Evolutionary conservation across 2,888 invertebrate genomes (phyloP).

Genomic region (Harpalus rubripes): DNA sequence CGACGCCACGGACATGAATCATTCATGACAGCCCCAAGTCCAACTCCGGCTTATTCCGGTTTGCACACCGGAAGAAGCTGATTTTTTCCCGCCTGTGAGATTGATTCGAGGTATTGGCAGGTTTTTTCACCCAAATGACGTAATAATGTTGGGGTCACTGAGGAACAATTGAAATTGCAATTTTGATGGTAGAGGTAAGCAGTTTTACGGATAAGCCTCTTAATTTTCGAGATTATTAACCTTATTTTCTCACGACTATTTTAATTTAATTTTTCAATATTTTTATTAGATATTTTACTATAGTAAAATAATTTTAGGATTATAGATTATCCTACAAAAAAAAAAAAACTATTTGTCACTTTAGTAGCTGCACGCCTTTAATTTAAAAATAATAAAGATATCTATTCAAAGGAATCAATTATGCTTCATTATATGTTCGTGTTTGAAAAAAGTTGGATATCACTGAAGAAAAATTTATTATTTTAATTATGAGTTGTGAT

Average conservation of each 20-base stretch:
- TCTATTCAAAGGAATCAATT: too few relatives aligned
- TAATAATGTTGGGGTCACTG: neutral
- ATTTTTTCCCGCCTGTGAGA: conserved; percentile 9
- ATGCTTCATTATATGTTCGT: neutral
- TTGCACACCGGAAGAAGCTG: neutral
- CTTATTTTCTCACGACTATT: too few relatives aligned
- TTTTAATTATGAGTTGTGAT: neutral
- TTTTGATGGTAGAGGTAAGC: neutral
- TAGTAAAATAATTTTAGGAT: too few relatives aligned
- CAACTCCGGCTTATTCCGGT: conserved; percentile 31
- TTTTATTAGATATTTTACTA: too few relatives aligned
- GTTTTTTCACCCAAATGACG: neutral
- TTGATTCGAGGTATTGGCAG: neutral
- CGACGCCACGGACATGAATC: conserved; percentile 29
- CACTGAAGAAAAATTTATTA: neutral
- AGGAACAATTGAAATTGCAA: neutral
- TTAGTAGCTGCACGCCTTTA: too few relatives aligned
- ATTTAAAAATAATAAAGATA: too few relatives aligned
- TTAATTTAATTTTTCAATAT: too few relatives aligned
- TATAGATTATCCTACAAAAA: too few relatives aligned
- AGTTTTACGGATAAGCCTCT: too few relatives aligned
- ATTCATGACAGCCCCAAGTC: conserved; percentile 15
- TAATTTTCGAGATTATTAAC: too few relatives aligned
- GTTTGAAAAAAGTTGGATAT: neutral
- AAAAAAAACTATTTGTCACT: too few relatives aligned